Evolutionary conservation across 1,140 invertebrate species (phyloP), one percentile per base, ranked within the genome.

Genomic region (Drosophila mayri): DNA sequence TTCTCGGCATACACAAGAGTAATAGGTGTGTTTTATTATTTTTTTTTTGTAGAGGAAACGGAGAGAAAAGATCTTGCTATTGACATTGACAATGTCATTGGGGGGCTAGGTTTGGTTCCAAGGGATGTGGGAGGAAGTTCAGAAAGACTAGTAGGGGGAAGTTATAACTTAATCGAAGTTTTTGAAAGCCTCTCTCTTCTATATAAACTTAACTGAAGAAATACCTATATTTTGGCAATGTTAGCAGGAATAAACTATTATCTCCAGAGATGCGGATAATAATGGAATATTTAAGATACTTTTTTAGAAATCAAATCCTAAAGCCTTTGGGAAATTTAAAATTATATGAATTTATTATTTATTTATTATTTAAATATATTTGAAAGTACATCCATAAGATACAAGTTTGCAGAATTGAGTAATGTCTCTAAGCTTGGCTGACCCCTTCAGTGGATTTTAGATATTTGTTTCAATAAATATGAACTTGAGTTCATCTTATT

Each of bases 1-100:
- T 52, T 10, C 32, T 32, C 8, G 12, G 20, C 25, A 32, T 28
- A 30, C 25, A 14, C 35, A n/a, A 11, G 30, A 25, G n/a, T 30
- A 20, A 32, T 30, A 12, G 6, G 14, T 46, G 18, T 28, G 25
- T 9, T 22, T 47, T 8, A 10, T 35, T 35, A 0, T 20, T 12
- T 44, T 44, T 12, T 44, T 22, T 25, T 16, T 64, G 40, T 22
- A 32, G 58, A 59, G 28, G 52, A 55, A 79, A 44, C 41, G 38
- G 32, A 41, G 41, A 63, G 52, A 68, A 66, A 43, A 41, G 60
- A 73, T 81, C 62, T 83, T 87, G 79, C 46, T 79, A 79, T 86
- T 87, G 84, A 87, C 84, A 87, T 87, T 87, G 83, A 80, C 84
- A 88, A 88, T 83, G 84, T 83, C 79, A 72, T 71, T 71, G 37